phyloP scores from a whole-genome alignment of 30 jellyfish, hydroid and myxozoan genomes.

The Clytia hemisphaerica region DNA sequence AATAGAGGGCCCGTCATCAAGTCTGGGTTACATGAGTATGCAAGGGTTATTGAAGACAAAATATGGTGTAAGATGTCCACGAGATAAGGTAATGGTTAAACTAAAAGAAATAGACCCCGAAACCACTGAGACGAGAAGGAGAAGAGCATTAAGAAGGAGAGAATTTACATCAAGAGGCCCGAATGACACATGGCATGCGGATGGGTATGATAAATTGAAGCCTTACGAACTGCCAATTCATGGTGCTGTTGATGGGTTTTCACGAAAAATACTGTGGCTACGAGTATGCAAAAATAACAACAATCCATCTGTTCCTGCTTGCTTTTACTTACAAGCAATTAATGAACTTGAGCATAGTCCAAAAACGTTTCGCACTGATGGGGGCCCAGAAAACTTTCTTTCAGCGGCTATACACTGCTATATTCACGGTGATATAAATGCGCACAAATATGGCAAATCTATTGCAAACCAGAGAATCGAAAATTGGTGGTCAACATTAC shows the following conservation, averaged over 20 bases:
- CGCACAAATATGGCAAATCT: constrained; percentile 29
- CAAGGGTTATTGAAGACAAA: too few relatives aligned
- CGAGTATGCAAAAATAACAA: constrained; percentile 20
- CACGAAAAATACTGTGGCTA: constrained; percentile 29
- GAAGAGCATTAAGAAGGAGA: constrained; percentile 12
- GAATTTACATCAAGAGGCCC: constrained; percentile 13
- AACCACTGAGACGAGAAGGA: constrained; percentile 24
- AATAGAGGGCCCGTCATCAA: too few relatives aligned
- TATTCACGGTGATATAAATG: constrained; percentile 21
- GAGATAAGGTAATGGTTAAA: too few relatives aligned
- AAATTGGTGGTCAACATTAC: constrained; percentile 27
- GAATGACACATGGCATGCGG: constrained; percentile 18
- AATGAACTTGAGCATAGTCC: constrained; percentile 33
- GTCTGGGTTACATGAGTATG: too few relatives aligned
- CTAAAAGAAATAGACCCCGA: constrained; percentile 26
- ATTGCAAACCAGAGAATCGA: constrained; percentile 32
- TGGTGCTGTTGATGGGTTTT: constrained; percentile 38
- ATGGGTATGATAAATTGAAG: constrained; percentile 37
- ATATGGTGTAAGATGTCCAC: too few relatives aligned
- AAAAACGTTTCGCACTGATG: constrained; percentile 23
- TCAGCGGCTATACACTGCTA: constrained; percentile 30
- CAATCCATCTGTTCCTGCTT: constrained; percentile 20
- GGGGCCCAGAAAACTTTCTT: constrained; percentile 36
- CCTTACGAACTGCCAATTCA: constrained; percentile 33
- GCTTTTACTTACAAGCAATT: constrained; percentile 9